Evolutionary conservation across 2,797 vertebrate species (phyloP).

Genomic region (Spondyliosoma cantharus): DNA sequence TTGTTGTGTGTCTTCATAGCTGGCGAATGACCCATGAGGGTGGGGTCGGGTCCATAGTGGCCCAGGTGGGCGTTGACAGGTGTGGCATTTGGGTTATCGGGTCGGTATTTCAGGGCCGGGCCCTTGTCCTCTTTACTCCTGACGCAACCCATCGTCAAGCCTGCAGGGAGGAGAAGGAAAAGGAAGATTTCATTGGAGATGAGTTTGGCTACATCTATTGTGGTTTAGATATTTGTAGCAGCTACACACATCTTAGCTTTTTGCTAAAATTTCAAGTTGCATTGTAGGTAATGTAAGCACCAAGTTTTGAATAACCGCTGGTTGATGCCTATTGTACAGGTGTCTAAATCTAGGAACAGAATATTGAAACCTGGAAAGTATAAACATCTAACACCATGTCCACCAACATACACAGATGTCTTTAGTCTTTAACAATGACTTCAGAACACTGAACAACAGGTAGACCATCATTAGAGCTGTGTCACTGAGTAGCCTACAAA

Average conservation of each 20-base stretch:
- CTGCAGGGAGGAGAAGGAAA: slow-evolving; percentile 67
- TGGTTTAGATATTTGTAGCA: neutral
- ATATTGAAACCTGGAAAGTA: neutral
- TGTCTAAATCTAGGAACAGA: neutral
- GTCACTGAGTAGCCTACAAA: neutral
- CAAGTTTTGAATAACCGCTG: too few relatives aligned
- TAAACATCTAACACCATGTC: neutral
- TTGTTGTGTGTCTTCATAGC: slow-evolving; percentile 88
- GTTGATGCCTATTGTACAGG: neutral
- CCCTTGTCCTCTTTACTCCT: slow-evolving; percentile 97
- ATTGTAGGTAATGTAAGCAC: too few relatives aligned
- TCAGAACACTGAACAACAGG: neutral
- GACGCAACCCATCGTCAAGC: slow-evolving; percentile 94
- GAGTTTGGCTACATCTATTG: neutral
- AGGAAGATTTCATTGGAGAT: neutral
- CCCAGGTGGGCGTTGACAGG: slow-evolving; percentile 82
- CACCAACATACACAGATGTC: neutral
- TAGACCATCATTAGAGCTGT: neutral
- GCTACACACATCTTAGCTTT: neutral
- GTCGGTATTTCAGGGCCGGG: slow-evolving; percentile 89
- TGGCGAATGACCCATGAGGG: slow-evolving; percentile 87
- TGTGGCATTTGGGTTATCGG: slow-evolving; percentile 86
- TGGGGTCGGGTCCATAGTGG: slow-evolving; percentile 92
- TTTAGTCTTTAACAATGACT: slow-evolving; percentile 8
- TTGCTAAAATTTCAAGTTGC: too few relatives aligned